A percentile compares a stretch with the other conserved stretches of the same genome.
phyloP scores from a whole-genome alignment of 1,140 invertebrate species.

The Asobara japonica region DNA sequence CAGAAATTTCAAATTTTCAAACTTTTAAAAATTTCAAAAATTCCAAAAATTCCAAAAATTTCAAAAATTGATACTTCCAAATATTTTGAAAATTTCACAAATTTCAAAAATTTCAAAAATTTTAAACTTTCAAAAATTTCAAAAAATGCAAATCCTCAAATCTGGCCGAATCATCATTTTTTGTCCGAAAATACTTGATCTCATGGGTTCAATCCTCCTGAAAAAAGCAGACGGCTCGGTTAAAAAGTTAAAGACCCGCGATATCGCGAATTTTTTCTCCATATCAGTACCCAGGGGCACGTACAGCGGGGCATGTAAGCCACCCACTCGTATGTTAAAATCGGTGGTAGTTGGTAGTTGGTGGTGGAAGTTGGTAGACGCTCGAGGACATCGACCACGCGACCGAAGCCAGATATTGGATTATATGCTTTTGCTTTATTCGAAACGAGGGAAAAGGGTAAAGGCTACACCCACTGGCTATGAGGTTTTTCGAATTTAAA shows the following conservation, averaged over 20 bases:
- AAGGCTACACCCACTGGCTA: too few species aligned
- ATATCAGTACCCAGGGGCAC: neutral
- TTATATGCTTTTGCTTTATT: neutral
- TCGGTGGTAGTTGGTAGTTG: neutral
- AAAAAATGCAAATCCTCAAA: too few species aligned
- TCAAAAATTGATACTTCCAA: too few species aligned
- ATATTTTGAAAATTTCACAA: too few species aligned
- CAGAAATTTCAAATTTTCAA: too few species aligned
- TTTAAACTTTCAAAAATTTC: too few species aligned
- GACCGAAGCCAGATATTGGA: constrained; percentile 13
- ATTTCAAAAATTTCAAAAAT: neutral
- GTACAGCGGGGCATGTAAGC: neutral
- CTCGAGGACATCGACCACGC: constrained; percentile 10
- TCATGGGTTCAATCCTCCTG: neutral
- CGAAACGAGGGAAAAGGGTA: neutral
- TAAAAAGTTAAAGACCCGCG: neutral
- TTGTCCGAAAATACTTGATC: neutral
- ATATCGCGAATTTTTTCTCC: neutral
- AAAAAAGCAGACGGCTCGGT: neutral
- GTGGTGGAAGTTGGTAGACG: neutral
- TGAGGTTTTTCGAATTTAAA: too few species aligned
- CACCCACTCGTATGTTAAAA: neutral
- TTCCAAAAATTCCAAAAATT: too few species aligned
- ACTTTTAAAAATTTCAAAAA: too few species aligned
- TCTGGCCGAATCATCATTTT: too few species aligned